Percentiles rank a stretch among this genome's conserved stretches.
Conservation (phyloP, 2,113 vertebrate genomes). For the Sinocyclocheilus maitianheensis region DNA sequence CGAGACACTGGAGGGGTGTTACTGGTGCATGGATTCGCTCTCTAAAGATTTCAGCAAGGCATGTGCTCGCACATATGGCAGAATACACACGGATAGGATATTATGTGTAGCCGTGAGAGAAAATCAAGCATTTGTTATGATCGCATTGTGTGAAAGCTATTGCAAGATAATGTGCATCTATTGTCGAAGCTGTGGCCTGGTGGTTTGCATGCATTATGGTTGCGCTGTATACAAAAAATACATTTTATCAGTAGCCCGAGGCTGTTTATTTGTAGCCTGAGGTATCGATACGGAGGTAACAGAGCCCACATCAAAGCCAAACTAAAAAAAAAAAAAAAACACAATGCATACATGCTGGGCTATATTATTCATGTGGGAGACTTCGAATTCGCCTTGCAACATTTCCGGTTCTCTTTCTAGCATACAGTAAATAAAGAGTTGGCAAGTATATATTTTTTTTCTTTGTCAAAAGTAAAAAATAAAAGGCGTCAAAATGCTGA, state of each 20-base stretch:
- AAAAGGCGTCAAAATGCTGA: background rate
- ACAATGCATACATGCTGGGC: background rate
- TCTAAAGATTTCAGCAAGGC: slow-evolving; percentile 18
- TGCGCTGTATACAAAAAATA: background rate
- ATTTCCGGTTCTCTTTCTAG: background rate
- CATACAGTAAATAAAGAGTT: background rate
- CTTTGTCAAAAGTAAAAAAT: background rate
- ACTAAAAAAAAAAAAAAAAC: background rate
- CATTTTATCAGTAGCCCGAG: background rate
- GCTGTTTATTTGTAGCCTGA: slow-evolving; percentile 16
- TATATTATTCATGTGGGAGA: background rate
- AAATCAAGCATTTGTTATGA: slow-evolving; percentile 4
- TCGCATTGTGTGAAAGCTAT: background rate
- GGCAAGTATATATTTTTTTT: background rate
- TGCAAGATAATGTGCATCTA: slow-evolving; percentile 1
- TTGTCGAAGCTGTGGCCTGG: background rate
- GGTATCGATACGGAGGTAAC: background rate
- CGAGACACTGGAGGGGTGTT: background rate
- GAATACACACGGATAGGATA: slow-evolving; percentile 10
- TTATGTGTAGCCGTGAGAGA: background rate
- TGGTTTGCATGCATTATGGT: background rate
- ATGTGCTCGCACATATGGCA: slow-evolving; percentile 14
- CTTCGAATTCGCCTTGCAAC: background rate
- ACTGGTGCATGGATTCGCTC: slow-evolving; percentile 6
- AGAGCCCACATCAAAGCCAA: background rate